phyloP scores from a whole-genome alignment of 2,113 vertebrate species.

The Dicrurus megarhynchus region DNA sequence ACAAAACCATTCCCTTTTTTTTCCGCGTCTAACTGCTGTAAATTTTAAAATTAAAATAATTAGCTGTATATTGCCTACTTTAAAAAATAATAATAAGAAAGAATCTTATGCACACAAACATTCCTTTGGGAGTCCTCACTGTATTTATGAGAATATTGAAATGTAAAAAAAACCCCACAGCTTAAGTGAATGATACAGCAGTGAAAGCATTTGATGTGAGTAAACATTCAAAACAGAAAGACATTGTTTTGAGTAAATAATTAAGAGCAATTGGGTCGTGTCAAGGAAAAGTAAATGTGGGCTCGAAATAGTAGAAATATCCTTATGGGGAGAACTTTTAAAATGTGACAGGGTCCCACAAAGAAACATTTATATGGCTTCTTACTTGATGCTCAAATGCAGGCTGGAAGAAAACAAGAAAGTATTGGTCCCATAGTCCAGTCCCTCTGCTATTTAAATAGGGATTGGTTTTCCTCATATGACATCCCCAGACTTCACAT shows the following conservation, averaged over 20 bases:
- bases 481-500: fast-evolving
- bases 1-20: neutral
- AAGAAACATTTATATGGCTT: neutral
- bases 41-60: neutral
- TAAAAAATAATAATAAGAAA: neutral
- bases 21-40: neutral
- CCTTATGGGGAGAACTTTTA: neutral
- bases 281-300: neutral
- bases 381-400: neutral
- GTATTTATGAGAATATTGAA: neutral
- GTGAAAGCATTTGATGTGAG: neutral
- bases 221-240: neutral
- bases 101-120: neutral
- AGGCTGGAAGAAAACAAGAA: neutral
- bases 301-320: neutral
- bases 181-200: neutral
- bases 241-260: neutral
- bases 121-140: neutral
- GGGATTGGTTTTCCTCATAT: neutral
- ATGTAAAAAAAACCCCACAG: neutral
- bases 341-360: neutral
- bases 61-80: neutral
- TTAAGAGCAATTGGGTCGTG: neutral
- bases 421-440: neutral
- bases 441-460: neutral